Base-by-base conservation (phyloP, 2,888 invertebrate genomes). In the Clunio marinus region DNA sequence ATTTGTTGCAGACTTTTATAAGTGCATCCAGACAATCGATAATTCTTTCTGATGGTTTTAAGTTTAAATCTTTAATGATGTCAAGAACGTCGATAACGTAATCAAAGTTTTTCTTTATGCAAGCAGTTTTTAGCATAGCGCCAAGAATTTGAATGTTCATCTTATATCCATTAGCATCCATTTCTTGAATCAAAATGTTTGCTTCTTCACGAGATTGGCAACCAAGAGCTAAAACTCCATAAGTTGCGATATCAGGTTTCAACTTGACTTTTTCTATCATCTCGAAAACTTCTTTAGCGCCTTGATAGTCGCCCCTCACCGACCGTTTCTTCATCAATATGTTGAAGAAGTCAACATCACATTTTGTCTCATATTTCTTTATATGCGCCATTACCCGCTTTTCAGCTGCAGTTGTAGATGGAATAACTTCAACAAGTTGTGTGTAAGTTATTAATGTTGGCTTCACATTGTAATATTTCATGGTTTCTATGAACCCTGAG, bases 311-410 rank as follows among this genome's bases (percentile, higher is more conserved):
- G 69, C 77, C 80, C 71, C 92, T 81, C 74, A 86, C 79, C 74
- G 87, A 87, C 69, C 92, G 83, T 75, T 87, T 91, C 74, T 89
- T 91, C 66, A 96, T 93, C 8, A 96, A 81, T 80, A 88, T 84
- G 77, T 95, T 96, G 74, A 86, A 93, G 76, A 95, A 93, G 75
- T 87, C 88, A 69, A 89, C 83, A 78, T 96, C 93, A 1, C 88
- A 81, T 72, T 81, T 82, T 0, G 92, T 75, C 8, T 83, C 80
- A 46, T 78, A 78, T 70, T 78, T 77, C 69, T 84, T 83, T 77
- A 93, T 85, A 68, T 80, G 77, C 63, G 78, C 77, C 3, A 95
- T 74, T 7, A 95, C 75, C 70, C 83, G 83, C 66, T 85, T 81
- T 77, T 96, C 95, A 15, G 86, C 84, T 66, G 84, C 81, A 70